Evolutionary conservation across 2,888 invertebrate species (phyloP).

Genomic region (Ligdia adustata): DNA sequence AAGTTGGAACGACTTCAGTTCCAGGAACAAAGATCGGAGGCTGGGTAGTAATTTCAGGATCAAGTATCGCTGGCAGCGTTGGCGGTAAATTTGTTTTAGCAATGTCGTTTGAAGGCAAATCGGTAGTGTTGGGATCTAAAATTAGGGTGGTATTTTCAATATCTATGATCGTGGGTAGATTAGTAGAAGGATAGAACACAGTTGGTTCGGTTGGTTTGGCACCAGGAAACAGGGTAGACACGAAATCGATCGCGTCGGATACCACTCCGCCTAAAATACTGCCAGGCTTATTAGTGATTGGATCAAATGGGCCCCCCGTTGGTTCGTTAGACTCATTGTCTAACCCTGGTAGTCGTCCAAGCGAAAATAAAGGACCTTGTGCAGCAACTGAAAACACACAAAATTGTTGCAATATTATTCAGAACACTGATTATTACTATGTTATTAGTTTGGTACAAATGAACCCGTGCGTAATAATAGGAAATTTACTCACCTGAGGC

Average conservation of each 20-base stretch:
- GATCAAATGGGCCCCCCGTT: too few species aligned
- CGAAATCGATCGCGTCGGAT: not conserved
- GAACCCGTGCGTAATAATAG: too few species aligned
- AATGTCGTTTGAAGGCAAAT: not conserved
- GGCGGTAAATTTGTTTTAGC: not conserved
- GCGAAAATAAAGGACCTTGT: too few species aligned
- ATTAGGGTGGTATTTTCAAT: not conserved
- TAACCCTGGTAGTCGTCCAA: too few species aligned
- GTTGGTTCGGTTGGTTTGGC: not conserved
- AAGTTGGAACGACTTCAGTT: not conserved
- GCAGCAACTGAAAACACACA: slow-evolving; percentile 28
- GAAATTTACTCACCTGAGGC: slow-evolving; percentile 45
- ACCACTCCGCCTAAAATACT: not conserved
- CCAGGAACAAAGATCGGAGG: not conserved
- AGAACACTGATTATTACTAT: too few species aligned
- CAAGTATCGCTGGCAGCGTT: not conserved
- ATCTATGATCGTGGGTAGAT: not conserved
- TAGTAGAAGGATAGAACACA: not conserved
- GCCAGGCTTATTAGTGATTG: too few species aligned
- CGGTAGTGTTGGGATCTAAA: not conserved
- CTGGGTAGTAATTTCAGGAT: not conserved
- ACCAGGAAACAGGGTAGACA: not conserved
- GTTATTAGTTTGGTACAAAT: too few species aligned
- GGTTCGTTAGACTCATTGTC: too few species aligned
- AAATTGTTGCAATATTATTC: too few species aligned